phyloP scores from a whole-genome alignment of 2,113 vertebrate genomes.

The Calcarius ornatus region DNA sequence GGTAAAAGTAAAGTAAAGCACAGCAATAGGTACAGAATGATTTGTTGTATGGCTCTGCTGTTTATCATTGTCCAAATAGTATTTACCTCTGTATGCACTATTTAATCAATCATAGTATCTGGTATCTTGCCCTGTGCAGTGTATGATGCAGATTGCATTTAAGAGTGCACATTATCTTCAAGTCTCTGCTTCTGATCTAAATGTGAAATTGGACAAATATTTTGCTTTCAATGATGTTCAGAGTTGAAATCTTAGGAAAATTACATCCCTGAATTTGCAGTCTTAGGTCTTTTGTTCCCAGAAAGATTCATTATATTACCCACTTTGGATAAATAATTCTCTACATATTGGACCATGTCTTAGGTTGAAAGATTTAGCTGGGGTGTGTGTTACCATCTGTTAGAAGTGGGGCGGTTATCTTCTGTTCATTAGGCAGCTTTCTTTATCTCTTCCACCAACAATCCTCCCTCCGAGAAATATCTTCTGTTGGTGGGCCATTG shows the following conservation, averaged over 20 bases:
- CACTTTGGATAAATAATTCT: not conserved
- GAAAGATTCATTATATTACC: not conserved
- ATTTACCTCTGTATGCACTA: not conserved
- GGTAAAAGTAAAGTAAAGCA: not conserved
- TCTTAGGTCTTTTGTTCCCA: not conserved
- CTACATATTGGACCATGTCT: not conserved
- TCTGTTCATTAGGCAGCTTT: not conserved
- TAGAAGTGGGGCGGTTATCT: not conserved
- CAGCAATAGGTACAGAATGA: not conserved
- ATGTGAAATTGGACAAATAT: not conserved
- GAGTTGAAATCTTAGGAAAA: not conserved
- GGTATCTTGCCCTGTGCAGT: not conserved
- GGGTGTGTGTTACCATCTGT: not conserved
- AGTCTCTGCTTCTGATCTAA: not conserved
- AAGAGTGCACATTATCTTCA: rapidly evolving
- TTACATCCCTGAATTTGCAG: not conserved
- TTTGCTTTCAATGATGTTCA: not conserved
- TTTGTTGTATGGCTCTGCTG: not conserved
- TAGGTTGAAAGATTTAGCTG: not conserved
- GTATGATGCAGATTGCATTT: not conserved
- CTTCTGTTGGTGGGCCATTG: not conserved
- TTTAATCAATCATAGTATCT: not conserved
- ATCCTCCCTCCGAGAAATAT: not conserved
- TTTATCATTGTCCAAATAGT: not conserved
- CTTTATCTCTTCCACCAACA: not conserved